Base-by-base conservation (phyloP, 2,888 invertebrate genomes). In the Tachystola acroxantha region DNA sequence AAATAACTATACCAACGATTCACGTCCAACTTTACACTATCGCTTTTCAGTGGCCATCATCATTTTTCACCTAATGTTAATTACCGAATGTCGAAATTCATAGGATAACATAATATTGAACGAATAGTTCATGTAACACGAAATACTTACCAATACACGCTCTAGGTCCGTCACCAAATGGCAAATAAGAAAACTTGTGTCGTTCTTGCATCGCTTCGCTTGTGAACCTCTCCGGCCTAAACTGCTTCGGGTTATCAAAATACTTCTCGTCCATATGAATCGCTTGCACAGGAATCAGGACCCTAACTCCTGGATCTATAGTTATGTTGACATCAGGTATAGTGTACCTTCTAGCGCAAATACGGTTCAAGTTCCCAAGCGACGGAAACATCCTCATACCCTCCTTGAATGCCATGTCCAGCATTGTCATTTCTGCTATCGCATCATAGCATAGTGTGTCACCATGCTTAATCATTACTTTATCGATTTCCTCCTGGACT, bases 401-500 rank as follows among this genome's bases (percentile, higher is more conserved):
- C 43, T 65, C 58, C 43, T 56, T 60, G 31, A 66, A 62, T 10
- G 53, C 48, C 60, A 60, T 59, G 36, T 61, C 58, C 14, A 66
- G 32, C 37, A 57, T 57, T 14, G 50, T 58, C 65, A 70, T 59
- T 12, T 70, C 65, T 3, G 45, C 51, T 0, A 67, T 38, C n/a
- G 64, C 57, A 4, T 66, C 66, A 14, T 57, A 69, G 36, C 50
- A 50, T 1, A 67, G 41, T 34, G 55, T 56, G 2, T 55, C 53
- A 2, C 51, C 45, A 16, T 64, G 42, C 33, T 46, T 55, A 6
- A 34, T 20, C 4, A 67, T 37, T 3, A 67, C 55, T 7, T 45
- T 40, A 13, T 66, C 70, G 2, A 78, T 53, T 50, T 79, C 75
- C 10, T 57, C 42, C 35, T 64, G 64, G 22, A 65, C 54, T 29